These are phyloP conservation scores for Acyrthosiphon pisum DNA, from an alignment of 1,140 invertebrate species.

Conservation along the genomic window DNA sequence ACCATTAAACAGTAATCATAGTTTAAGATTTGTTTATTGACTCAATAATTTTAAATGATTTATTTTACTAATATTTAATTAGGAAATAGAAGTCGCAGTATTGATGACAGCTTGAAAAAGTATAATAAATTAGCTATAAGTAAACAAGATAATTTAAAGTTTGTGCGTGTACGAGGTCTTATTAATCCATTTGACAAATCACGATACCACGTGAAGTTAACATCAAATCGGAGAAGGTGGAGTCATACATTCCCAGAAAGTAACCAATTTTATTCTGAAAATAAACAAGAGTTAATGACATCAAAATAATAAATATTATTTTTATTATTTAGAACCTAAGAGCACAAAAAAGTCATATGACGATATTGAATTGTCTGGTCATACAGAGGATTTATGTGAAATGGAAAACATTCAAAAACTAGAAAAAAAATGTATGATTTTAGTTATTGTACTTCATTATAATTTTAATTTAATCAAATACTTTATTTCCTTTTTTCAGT, in stretches of 20 bases:
- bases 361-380: not conserved
- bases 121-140: not conserved
- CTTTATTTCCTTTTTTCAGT: not conserved
- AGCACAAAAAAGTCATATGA: not conserved
- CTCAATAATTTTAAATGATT: not conserved
- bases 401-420: not conserved
- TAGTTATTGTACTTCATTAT: not conserved
- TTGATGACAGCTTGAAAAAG: conserved; percentile 31
- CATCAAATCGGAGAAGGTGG: conserved; percentile 95
- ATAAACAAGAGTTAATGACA: not conserved
- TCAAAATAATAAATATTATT: not conserved
- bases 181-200: conserved; percentile 98
- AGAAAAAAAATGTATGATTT: not conserved
- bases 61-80: not conserved
- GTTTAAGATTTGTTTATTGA: not conserved
- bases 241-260: conserved; percentile 98
- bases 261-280: conserved; percentile 61
- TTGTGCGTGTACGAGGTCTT: conserved; percentile 72
- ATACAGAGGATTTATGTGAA: not conserved
- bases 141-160: conserved; percentile 59
- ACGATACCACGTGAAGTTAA: conserved; percentile 94
- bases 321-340: conserved; percentile 24
- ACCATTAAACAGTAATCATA: conserved; percentile 22
- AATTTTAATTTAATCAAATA: not conserved
- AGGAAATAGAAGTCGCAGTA: conserved; percentile 49